Evolutionary conservation across 2,797 vertebrate genomes (phyloP), one percentile per base, ranked within the genome.

Genomic region (Oreortyx pictus): DNA sequence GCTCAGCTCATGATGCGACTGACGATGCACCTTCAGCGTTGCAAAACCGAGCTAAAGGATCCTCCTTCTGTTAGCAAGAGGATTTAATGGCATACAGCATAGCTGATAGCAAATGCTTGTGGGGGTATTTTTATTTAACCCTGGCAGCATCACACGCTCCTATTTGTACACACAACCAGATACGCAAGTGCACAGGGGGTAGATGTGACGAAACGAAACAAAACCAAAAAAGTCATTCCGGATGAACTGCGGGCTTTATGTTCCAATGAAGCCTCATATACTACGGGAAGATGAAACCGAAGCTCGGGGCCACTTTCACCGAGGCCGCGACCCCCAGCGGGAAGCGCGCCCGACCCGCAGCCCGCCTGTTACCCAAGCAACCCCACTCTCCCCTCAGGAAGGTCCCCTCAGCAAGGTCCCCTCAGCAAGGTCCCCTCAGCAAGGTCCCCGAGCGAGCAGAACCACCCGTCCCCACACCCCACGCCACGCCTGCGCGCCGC

Each of bases 21-120:
- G 25, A 11, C 2, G 6, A 0, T 5, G 16, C 33, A 16, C 10
- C n/a, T 44, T 33, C 54, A 9, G 7, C 1, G 18, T 16, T 9
- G 31, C 17, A 9, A 25, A 33, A 7, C 13, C 3, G n/a, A 44
- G 49, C 25, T 4, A 8, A 7, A n/a, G 24, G 35, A 13, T 35
- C 35, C 46, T 2, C 14, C 15, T 22, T 0, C 0, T 11, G 41
- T 29, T 11, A 11, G 29, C 2, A 17, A 43, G 20, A 0, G 12
- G 27, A 27, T 23, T 31, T 16, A 19, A 33, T 4, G 39, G n/a
- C 18, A 18, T 9, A 35, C 49, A 6, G 16, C 1, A 6, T 5
- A 3, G 4, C 43, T 4, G 1, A 9, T 0, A 2, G 59, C 41
- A 71, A 29, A 11, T 11, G 2, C 1, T 39, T 4, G 1, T 2